Percentiles rank a stretch among this genome's conserved stretches.
Evolutionary conservation across 2,113 vertebrate genomes (phyloP).

Genomic region (Petrocephalus zakoni): DNA sequence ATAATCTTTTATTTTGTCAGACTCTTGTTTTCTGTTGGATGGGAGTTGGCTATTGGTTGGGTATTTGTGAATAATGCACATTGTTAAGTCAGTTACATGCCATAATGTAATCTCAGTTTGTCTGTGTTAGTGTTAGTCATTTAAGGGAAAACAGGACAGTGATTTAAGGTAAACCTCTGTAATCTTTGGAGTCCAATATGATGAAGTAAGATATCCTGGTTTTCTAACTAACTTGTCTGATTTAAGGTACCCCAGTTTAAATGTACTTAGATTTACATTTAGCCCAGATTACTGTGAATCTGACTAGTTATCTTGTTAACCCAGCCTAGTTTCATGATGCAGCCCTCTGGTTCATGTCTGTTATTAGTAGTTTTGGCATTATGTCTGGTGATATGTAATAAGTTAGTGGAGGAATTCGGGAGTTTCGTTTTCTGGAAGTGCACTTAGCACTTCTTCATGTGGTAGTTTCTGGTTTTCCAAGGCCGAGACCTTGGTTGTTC

Average conservation of each 20-base stretch:
- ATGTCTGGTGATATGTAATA: too few relatives aligned
- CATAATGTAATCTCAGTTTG: neutral
- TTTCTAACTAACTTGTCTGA: neutral
- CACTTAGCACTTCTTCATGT: neutral
- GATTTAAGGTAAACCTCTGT: neutral
- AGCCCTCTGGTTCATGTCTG: neutral
- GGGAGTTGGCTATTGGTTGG: neutral
- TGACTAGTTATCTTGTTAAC: neutral
- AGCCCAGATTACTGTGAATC: neutral
- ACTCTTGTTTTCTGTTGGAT: neutral
- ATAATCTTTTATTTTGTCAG: neutral
- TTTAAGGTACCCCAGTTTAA: neutral
- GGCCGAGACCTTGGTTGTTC: neutral
- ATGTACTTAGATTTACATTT: neutral
- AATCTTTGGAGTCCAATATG: neutral
- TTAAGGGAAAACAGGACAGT: neutral
- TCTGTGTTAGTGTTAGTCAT: neutral
- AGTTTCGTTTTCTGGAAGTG: neutral
- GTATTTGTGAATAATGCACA: neutral
- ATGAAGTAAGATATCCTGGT: neutral
- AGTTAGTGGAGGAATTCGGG: neutral
- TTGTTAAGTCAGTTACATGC: neutral
- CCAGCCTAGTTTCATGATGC: neutral
- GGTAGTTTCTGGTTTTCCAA: neutral
- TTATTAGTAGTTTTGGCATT: too few relatives aligned